A percentile compares a stretch with the other conserved stretches of the same genome.
Evolutionary conservation across 2,888 invertebrate species (phyloP).

Genomic region (Tuberolachnus salignus): DNA sequence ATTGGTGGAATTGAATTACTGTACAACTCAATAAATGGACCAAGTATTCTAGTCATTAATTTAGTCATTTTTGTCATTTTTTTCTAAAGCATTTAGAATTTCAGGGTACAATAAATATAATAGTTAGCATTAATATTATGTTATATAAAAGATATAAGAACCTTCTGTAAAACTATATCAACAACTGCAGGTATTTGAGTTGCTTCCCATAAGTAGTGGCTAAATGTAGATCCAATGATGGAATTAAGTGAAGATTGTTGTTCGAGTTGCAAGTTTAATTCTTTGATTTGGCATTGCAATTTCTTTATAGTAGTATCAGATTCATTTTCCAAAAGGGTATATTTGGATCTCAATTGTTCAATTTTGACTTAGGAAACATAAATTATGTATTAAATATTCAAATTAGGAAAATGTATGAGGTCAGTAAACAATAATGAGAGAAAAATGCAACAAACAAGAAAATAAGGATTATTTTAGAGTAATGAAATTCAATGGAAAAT

Average conservation of each 20-base stretch:
- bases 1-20: slow-evolving; percentile 13
- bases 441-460: background rate
- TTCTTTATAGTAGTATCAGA: background rate
- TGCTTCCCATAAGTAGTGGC: slow-evolving; percentile 20
- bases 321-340: background rate
- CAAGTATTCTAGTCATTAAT: slow-evolving; percentile 20
- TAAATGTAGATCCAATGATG: slow-evolving; percentile 16
- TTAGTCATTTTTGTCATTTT: slow-evolving; percentile 21
- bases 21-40: slow-evolving; percentile 14
- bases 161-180: slow-evolving; percentile 27
- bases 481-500: background rate
- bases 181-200: slow-evolving; percentile 20
- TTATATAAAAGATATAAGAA: background rate
- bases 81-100: slow-evolving; percentile 16
- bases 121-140: no score
- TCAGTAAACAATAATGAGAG: background rate
- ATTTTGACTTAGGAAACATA: background rate
- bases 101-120: background rate
- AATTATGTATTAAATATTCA: background rate
- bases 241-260: background rate
- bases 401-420: background rate
- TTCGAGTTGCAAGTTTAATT: slow-evolving; percentile 10
- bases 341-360: background rate
- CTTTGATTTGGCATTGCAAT: slow-evolving; percentile 9
- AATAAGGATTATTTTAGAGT: background rate